Base-by-base conservation (phyloP, 1,140 invertebrate species). In the Anastatus disparis region DNA sequence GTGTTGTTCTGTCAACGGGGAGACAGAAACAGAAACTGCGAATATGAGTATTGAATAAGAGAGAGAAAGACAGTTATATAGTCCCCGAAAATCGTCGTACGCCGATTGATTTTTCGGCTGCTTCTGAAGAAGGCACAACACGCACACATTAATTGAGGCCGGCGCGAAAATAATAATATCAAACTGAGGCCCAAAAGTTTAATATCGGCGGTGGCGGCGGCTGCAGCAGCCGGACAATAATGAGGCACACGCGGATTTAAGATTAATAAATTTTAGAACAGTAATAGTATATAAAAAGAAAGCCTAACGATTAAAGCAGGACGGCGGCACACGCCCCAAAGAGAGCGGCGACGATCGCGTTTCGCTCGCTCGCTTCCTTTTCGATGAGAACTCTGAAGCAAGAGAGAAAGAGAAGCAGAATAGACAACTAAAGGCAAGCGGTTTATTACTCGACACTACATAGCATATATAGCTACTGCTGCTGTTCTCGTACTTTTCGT, bases 71-170 rank as follows among this genome's bases (percentile, higher is more conserved):
- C 12, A 22, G 29, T 38, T 9, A 22, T 9, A 31, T 15, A 44
- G 17, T 55, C n/a, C 48, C 22, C n/a, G 20, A 53, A 40, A 42
- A 53, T 65, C 15, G 3, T 55, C 15, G 22, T 29, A 8, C 6
- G 24, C 15, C 63, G n/a, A 65, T 65, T 65, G 63, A 65, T 65
- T 65, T 46, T 65, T 65, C 50, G 50, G 50, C 63, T 55, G 63
- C 31, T 55, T 12, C n/a, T n/a, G 40, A 46, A 44, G 40, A 29
- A 26, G 8, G n/a, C n/a, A n/a, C n/a, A n/a, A n/a, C n/a, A n/a
- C n/a, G n/a, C n/a, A n/a, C n/a, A n/a, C n/a, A n/a, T n/a, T n/a
- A n/a, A n/a, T n/a, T n/a, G n/a, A n/a, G n/a, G n/a, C n/a, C n/a
- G n/a, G n/a, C n/a, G n/a, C n/a, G n/a, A n/a, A n/a, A n/a, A n/a